phyloP scores from a whole-genome alignment of 2,113 vertebrate genomes.

The Proterorhinus semilunaris region DNA sequence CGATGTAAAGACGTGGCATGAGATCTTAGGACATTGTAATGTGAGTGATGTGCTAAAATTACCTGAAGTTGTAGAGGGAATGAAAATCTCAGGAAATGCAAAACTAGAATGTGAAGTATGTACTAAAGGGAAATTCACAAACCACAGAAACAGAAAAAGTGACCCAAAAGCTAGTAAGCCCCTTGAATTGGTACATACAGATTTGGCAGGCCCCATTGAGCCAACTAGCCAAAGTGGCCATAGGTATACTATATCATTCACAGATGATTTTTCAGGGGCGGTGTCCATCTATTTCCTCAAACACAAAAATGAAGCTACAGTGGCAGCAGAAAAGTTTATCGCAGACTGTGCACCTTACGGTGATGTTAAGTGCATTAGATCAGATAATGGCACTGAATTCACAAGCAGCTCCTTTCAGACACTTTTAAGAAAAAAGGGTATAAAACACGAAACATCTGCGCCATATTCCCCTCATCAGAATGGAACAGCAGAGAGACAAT shows the following conservation, averaged over 20 bases:
- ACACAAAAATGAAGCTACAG: slow-evolving; percentile 10
- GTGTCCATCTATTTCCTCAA: neutral
- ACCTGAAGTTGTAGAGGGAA: slow-evolving; percentile 8
- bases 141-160: slow-evolving; percentile 1
- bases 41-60: slow-evolving; percentile 23
- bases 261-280: neutral
- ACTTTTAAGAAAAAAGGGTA: slow-evolving; percentile 20
- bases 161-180: neutral
- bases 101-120: neutral
- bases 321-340: slow-evolving; percentile 32
- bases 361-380: slow-evolving; percentile 32
- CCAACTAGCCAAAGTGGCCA: neutral
- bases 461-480: slow-evolving; percentile 47
- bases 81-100: slow-evolving; percentile 1
- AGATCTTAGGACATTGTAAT: slow-evolving; percentile 29
- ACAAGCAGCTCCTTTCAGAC: slow-evolving; percentile 20
- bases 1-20: slow-evolving; percentile 5
- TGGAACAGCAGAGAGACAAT: slow-evolving; percentile 29
- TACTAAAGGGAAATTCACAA: neutral
- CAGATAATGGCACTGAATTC: slow-evolving; percentile 42
- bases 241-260: neutral
- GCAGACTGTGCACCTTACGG: slow-evolving; percentile 30
- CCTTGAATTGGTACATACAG: neutral
- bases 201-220: neutral
- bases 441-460: slow-evolving; percentile 35